phyloP scores from a whole-genome alignment of 2,113 vertebrate genomes.

The Panthera uncia region DNA sequence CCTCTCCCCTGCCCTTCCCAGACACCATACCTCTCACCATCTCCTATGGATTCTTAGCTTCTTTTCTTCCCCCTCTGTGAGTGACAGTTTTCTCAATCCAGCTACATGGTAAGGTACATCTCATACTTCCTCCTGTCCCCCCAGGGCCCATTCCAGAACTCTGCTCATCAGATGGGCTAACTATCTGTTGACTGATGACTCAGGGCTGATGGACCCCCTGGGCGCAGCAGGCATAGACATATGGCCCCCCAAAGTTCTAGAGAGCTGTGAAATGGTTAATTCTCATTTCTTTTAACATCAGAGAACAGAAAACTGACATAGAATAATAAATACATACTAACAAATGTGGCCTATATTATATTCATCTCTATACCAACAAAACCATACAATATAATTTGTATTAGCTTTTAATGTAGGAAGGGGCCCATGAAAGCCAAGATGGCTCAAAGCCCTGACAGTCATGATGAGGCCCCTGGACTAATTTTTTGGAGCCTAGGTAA shows the following conservation, averaged over 20 bases:
- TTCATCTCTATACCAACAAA: background rate
- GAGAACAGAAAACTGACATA: background rate
- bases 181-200: background rate
- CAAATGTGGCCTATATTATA: background rate
- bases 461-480: background rate
- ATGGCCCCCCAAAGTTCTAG: background rate
- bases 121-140: background rate
- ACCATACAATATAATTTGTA: background rate
- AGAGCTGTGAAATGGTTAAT: background rate
- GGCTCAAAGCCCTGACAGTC: background rate
- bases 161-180: background rate
- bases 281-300: slow-evolving; percentile 1
- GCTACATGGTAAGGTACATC: background rate
- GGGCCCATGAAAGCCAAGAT: background rate
- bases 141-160: background rate
- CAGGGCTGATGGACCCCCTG: background rate
- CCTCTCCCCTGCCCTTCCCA: background rate
- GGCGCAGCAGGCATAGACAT: background rate
- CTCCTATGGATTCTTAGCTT: background rate
- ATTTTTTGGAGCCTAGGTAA: background rate
- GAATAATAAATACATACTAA: background rate
- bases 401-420: background rate
- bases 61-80: background rate
- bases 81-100: background rate
- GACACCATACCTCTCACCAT: accelerated